Evolutionary conservation across 2,888 invertebrate genomes (phyloP).

Genomic region (Stegana nigrithorax): DNA sequence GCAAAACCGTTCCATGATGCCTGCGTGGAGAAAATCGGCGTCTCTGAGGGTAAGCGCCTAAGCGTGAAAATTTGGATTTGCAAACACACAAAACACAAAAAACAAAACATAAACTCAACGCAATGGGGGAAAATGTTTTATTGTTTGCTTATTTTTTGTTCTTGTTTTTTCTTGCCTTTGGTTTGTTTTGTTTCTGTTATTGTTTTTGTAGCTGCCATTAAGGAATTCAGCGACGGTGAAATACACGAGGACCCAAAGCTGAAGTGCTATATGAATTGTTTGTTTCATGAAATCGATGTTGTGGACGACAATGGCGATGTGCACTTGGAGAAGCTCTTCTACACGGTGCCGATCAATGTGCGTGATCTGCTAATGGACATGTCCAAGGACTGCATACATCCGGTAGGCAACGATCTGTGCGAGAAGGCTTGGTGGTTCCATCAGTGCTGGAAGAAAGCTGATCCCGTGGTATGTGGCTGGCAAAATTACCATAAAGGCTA

Average conservation of each 20-base stretch:
- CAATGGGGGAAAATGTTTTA: too few species aligned
- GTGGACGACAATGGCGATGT: conserved; percentile 67
- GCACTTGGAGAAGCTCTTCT: conserved; percentile 62
- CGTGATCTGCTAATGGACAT: conserved; percentile 59
- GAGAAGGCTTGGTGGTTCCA: conserved; percentile 68
- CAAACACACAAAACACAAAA: too few species aligned
- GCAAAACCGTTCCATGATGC: conserved; percentile 62
- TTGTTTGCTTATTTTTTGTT: not conserved
- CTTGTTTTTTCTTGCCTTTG: not conserved
- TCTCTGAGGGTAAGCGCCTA: conserved; percentile 55
- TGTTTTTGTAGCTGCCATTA: conserved; percentile 58
- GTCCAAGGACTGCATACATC: conserved; percentile 61
- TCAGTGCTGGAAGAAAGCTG: conserved; percentile 67
- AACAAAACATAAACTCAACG: too few species aligned
- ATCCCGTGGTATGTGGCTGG: conserved; percentile 63
- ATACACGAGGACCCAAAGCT: conserved; percentile 66
- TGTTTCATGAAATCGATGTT: conserved; percentile 66
- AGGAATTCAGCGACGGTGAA: conserved; percentile 68
- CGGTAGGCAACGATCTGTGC: conserved; percentile 64
- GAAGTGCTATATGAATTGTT: conserved; percentile 68
- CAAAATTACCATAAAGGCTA: too few species aligned
- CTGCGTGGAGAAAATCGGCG: conserved; percentile 64
- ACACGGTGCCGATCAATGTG: conserved; percentile 54
- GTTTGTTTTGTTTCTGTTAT: not conserved
- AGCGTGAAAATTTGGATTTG: too few species aligned